Evolutionary conservation across 2,888 invertebrate species (phyloP), one percentile per base, ranked within the genome.

Genomic region (Luperina nickerlii): DNA sequence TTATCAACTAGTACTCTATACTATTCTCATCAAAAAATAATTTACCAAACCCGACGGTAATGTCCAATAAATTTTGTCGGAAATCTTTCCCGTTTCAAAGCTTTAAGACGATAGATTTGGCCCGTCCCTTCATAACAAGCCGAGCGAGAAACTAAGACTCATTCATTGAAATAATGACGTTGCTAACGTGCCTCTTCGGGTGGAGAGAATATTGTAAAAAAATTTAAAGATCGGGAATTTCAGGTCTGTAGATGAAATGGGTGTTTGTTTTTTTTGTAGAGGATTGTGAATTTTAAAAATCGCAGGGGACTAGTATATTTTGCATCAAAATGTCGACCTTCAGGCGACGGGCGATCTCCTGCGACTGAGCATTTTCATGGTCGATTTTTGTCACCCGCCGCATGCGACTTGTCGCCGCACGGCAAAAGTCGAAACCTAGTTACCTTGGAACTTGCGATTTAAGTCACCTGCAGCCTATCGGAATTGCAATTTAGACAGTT

Each of bases 111-210:
- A 77, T 90, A 82, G 79, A 79, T 79, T 88, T 82, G 85, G 74
- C 38, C 82, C 83, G 82, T 89, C 87, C 89, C 87, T 91, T 90
- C 87, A 88, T 91, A 92, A 91, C 90, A 89, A 88, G 87, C 86
- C 84, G 68, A 90, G 88, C 89, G 87, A 87, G 89, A 93, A 93
- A 92, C 90, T 90, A 91, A 92, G 91, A 93, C 90, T 92, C 93
- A 91, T 93, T 93, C 92, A 92, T 92, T 92, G 91, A 92, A 91
- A 92, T 93, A 93, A 94, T 92, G 94, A 94, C 92, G 90, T 82
- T 87, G 90, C 90, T 90, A 87, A 90, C 89, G 81, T 81, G 78
- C 68, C 71, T 79, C 54, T 68, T 69, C 27, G 62, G 57, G 24
- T 48, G 63, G 60, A 67, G 27, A 74, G 72, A 67, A 79, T 85